Percentiles rank a stretch among this genome's conserved stretches.
Evolutionary conservation across 2,888 invertebrate genomes (phyloP).

Genomic region (Phytoseiulus persimilis): DNA sequence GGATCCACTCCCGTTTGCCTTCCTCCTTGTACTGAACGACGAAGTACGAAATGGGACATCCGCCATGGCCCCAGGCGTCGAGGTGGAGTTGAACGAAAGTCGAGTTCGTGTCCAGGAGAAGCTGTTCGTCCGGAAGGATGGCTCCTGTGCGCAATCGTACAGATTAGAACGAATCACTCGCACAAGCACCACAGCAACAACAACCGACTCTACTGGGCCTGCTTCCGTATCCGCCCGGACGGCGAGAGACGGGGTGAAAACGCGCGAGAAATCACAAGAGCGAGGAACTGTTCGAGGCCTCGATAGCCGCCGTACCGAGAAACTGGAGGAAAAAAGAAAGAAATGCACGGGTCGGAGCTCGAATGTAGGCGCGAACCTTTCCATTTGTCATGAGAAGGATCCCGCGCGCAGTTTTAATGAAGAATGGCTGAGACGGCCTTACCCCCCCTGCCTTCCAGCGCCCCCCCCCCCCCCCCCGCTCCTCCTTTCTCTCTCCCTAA

Average conservation of each 20-base stretch:
- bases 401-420: not conserved
- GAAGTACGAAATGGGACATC: slow-evolving; percentile 89
- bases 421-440: not conserved
- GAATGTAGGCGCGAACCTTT: not conserved
- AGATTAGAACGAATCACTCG: slow-evolving; percentile 76
- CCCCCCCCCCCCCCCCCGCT: not conserved
- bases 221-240: too few species aligned
- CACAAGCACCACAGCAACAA: slow-evolving; percentile 61
- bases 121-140: slow-evolving; percentile 75
- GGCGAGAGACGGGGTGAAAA: too few species aligned
- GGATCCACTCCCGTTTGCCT: slow-evolving; percentile 66
- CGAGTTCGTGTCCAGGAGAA: slow-evolving; percentile 84
- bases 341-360: not conserved
- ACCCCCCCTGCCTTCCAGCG: not conserved
- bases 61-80: slow-evolving; percentile 85
- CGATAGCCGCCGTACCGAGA: not conserved
- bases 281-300: too few species aligned
- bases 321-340: not conserved
- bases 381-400: not conserved
- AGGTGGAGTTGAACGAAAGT: slow-evolving; percentile 84
- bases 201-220: not conserved
- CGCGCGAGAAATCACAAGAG: too few species aligned
- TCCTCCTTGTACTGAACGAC: slow-evolving; percentile 68
- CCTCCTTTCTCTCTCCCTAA: not conserved
- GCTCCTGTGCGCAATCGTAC: slow-evolving; percentile 65